Evolutionary conservation across 2,888 invertebrate genomes (phyloP), one percentile per base, ranked within the genome.

Genomic region (Sarcophaga rosellei): DNA sequence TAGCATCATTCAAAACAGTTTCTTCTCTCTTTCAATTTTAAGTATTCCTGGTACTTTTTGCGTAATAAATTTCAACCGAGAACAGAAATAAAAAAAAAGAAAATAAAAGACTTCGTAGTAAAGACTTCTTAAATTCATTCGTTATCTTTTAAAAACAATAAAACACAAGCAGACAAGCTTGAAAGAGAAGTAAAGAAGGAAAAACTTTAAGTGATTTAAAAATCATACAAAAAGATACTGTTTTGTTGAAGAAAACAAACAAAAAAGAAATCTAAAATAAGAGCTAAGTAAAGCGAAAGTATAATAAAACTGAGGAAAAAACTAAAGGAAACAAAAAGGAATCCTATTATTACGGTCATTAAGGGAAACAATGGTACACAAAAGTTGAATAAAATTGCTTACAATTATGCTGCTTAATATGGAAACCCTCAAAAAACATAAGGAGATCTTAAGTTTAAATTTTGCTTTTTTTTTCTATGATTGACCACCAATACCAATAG

Each of bases 81-180:
- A 10, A 35, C 8, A 35, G 2, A 35, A 10, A 35, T 35, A 17
- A 53, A 53, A 53, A 47, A 15, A 53, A 53, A 53, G 1, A 17
- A 53, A 53, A 53, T 15, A 53, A 53, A 53, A 53, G 17, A 8
- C 35, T 35, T 35, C 10, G 1, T 8, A 35, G 11, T 11, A 47
- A 68, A 68, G 45, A 47, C 21, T 20, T 15, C 45, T 47, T 68
- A 21, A 68, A 45, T 68, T 12, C 11, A 45, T 45, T 45, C 44
- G 15, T 68, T 69, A 69, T 69, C 47, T 69, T 57, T 17, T n/a
- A 10, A 23, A 17, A 69, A 53, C 69, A 70, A 53, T 70, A 53
- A n/a, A 53, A 53, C 5, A 5, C 53, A 12, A 15, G 1, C 17
- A 53, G 35, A 2, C 35, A 35, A 10, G 8, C 35, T 35, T 35